Base-by-base conservation (phyloP, 1,140 invertebrate species). In the Drosophila virilis region DNA sequence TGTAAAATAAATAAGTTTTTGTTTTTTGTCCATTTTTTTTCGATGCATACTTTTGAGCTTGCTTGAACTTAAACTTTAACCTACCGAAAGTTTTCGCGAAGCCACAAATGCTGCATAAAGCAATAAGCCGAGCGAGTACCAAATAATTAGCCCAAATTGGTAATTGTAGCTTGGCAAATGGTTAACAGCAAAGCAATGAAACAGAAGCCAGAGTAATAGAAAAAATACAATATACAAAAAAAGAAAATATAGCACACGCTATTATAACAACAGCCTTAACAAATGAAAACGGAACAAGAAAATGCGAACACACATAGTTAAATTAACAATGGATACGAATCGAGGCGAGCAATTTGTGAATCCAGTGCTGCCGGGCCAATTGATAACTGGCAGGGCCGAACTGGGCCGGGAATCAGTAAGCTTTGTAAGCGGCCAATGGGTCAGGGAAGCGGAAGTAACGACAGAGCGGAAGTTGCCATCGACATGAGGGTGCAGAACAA, bases 81-180 rank as follows among this genome's bases (percentile, higher is more conserved):
- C 12, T n/a, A 28, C 0, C 2, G 7, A 42, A 66, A 15, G 40
- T 59, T 35, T 78, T 75, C 65, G 75, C 62, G 52, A 55, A 78
- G 71, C 51, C 55, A 40, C 75, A 66, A 65, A 69, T 46, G 58
- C 37, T 54, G 42, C 62, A 37, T 28, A 66, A 46, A 54, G 51
- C 48, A 73, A 61, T 57, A 65, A 83, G 67, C 61, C 61, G 55
- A 82, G 64, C 69, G 73, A 62, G 45, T 64, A 61, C 57, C 52
- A 33, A 72, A 77, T 83, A 86, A 88, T 86, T 88, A 75, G 75
- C 83, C 83, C 75, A 82, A 86, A 86, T 88, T 78, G 71, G 64
- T 86, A 88, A 88, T 88, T 86, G 82, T 78, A 86, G 81, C 2
- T 32, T 37, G 58, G 22, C 64, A 88, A 81, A 81, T 80, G 65